phyloP scores from a whole-genome alignment of 2,113 vertebrate species.

The Ammodytes marinus region DNA sequence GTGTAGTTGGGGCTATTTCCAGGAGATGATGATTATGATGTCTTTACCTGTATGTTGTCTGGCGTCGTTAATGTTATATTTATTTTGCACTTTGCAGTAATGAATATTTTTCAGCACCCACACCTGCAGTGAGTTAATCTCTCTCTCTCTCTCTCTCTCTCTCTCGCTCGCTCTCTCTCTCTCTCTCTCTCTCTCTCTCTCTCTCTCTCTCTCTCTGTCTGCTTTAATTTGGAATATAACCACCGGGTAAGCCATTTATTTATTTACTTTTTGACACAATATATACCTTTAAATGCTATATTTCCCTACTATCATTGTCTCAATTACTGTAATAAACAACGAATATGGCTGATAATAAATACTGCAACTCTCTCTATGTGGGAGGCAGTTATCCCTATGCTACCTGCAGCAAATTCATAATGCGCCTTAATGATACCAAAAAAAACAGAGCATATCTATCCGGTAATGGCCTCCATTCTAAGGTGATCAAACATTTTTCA shows the following conservation, averaged over 20 bases:
- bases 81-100: not conserved
- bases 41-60: not conserved
- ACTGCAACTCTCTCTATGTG: not conserved
- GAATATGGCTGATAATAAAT: not conserved
- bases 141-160: too few species aligned
- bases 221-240: not conserved
- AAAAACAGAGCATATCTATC: not conserved
- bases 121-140: not conserved
- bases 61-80: not conserved
- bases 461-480: not conserved
- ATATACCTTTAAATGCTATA: too few species aligned
- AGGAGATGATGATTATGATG: not conserved
- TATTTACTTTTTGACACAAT: not conserved
- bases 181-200: too few species aligned
- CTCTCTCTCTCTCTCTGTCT: too few species aligned
- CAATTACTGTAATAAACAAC: not conserved
- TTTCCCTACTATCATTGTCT: not conserved
- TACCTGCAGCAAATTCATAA: not conserved
- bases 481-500: not conserved
- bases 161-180: too few species aligned
- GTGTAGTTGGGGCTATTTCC: not conserved
- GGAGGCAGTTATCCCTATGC: not conserved
- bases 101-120: not conserved
- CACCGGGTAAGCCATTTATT: not conserved
- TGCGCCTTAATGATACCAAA: not conserved